Evolutionary conservation across 92 coral and sea anemone genomes (phyloP), one percentile per base, ranked within the genome.

Genomic region (Epizoanthus scotinus): DNA sequence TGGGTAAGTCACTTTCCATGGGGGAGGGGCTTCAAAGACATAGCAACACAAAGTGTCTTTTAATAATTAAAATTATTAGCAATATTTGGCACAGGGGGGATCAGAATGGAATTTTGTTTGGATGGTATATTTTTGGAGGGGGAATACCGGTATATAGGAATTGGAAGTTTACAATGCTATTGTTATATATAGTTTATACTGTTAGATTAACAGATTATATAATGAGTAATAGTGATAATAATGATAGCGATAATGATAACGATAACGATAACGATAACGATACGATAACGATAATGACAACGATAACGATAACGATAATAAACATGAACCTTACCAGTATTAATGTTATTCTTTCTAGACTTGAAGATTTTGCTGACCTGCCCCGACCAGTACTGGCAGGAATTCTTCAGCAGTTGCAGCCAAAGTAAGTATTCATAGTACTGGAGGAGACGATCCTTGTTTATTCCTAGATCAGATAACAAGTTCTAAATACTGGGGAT

Each of bases 311-410:
- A 14, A 70, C 8, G 19, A 14, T 28, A 36, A 5, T n/a, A n/a
- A n/a, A n/a, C n/a, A n/a, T n/a, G n/a, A n/a, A n/a, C n/a, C 14
- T 47, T 47, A 47, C 52, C 6, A 18, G 3, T 5, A 34, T 13
- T 67, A 17, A 38, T 34, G 56, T 8, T 22, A 9, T 28, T 6
- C 8, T 62, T 40, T 70, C 52, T 59, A 91, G 95, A 61, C 70
- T 89, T 75, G 92, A 86, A 64, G 93, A 89, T 66, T 90, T 84
- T 70, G 86, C 89, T 22, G 90, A 89, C 71, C 82, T 92, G 65
- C 97, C 97, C 17, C 86, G 62, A 78, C 91, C 97, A n/a, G 93
- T 92, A 1, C 54, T 89, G 49, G 87, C 93, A 20, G 97, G 97
- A 74, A 92, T 92, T 71, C 86, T 92, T 56, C 85, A 83, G 58